These are phyloP conservation scores for Sinotaia quadrata DNA, from an alignment of 2,888 invertebrate species.

Conservation along the genomic window DNA sequence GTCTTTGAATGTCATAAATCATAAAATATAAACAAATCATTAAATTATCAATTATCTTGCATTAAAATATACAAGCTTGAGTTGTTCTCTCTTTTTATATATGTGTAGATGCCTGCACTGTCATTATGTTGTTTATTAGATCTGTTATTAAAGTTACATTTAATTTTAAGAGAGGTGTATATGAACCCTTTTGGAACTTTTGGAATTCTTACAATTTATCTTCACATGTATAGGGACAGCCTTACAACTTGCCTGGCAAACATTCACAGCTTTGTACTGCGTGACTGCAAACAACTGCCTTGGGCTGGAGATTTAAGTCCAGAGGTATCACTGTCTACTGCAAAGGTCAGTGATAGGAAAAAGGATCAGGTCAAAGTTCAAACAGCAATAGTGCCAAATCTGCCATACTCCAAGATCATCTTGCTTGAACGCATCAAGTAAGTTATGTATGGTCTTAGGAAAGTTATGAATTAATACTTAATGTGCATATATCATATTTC, in stretches of 20 bases:
- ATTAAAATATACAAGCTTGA: too few species aligned
- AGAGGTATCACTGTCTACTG: constrained; percentile 60
- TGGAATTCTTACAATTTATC: background rate
- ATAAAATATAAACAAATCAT: too few species aligned
- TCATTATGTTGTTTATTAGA: constrained; percentile 5
- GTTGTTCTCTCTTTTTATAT: too few species aligned
- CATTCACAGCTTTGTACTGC: constrained; percentile 70
- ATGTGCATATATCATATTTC: too few species aligned
- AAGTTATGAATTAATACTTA: too few species aligned
- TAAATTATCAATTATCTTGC: too few species aligned
- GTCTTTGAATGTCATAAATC: too few species aligned
- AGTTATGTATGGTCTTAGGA: too few species aligned
- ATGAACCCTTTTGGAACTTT: background rate
- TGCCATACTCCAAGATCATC: constrained; percentile 70
- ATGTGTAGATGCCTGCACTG: background rate
- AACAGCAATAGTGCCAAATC: constrained; percentile 63
- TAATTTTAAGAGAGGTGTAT: too few species aligned
- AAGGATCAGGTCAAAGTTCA: constrained; percentile 64
- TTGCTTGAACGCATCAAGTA: constrained; percentile 70
- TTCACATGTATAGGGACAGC: constrained; percentile 63
- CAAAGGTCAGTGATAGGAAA: constrained; percentile 68
- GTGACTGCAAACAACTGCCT: constrained; percentile 69
- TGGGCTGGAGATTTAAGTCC: constrained; percentile 69
- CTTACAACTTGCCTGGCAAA: constrained; percentile 69
- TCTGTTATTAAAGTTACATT: background rate